Base-by-base conservation (phyloP, 2,888 invertebrate genomes). In the Chorisops tibialis region DNA sequence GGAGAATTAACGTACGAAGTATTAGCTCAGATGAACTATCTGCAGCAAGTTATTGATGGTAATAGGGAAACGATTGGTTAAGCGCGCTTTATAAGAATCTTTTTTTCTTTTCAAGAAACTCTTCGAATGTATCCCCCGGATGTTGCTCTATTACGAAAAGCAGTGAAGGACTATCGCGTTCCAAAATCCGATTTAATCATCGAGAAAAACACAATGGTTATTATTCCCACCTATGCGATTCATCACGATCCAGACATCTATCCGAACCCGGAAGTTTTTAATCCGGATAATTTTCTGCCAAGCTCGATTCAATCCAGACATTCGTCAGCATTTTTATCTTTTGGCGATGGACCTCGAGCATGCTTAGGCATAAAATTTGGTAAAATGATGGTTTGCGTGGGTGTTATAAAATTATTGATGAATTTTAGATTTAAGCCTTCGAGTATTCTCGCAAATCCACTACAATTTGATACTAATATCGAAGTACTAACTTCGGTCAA, bases 211-310 rank as follows among this genome's bases (percentile, higher is more conserved):
- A 79, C 79, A 0, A 68, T 77, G 54, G 72, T 81, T 2, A 75
- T 80, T 30, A 75, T 83, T 30, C 81, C 83, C 1, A 74, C 78
- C n/a, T 76, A 78, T 62, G 78, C 80, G 4, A 79, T 83, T 65
- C 83, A 84, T 59, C 80, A 79, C 74, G 82, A 83, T 65, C 80
- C 81, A 0, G 75, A 79, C 4, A 77, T 81, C 70, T 83, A 80
- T 65, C 81, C 82, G 0, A 75, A 85, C 9, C 85, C 85, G 1
- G 77, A 81, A 4, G 79, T 76, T 49, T 85, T 84, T 62, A 78
- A 81, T 45, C 84, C 84, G 0, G 82, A 84, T 19, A 73, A 84
- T 68, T 85, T 84, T 70, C 71, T 76, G 1, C 73, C 77, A n/a
- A 81, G 81, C 67, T 80, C 80, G 48, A 82, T 81, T 66, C 73